Conservation (phyloP, 2,797 vertebrate species). For the Chiloscyllium punctatum region DNA sequence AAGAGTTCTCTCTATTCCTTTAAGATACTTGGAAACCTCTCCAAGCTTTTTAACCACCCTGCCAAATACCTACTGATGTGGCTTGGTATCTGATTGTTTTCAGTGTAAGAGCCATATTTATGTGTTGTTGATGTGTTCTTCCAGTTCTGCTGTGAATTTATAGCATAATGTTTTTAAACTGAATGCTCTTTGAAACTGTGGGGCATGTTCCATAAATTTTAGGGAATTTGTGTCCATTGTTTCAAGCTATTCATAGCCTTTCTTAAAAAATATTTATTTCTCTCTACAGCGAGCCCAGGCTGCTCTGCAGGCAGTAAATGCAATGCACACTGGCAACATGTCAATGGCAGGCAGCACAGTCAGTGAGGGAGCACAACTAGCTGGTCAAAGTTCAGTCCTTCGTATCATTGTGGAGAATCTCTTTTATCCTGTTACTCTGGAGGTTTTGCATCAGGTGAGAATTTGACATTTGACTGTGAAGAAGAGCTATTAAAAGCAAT, state of each 20-base stretch:
- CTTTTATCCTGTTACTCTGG: slow-evolving; percentile 67
- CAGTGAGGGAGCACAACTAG: slow-evolving; percentile 49
- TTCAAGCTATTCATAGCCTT: not conserved
- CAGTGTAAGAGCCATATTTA: not conserved
- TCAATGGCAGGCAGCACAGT: slow-evolving; percentile 45
- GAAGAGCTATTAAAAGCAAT: not conserved
- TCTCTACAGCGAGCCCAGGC: slow-evolving; percentile 59
- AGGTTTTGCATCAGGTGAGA: slow-evolving; percentile 71
- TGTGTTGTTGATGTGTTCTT: not conserved
- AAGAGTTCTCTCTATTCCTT: not conserved
- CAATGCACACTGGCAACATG: slow-evolving; percentile 53
- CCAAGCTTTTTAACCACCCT: not conserved
- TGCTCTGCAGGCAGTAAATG: slow-evolving; percentile 57
- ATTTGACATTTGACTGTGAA: not conserved
- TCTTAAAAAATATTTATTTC: slow-evolving; percentile 33
- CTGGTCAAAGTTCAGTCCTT: slow-evolving; percentile 62
- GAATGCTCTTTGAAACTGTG: not conserved
- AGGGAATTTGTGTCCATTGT: not conserved
- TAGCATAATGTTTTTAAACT: not conserved
- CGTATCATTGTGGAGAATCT: slow-evolving; percentile 71
- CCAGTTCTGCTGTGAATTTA: not conserved
- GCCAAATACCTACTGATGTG: not conserved
- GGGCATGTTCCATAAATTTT: not conserved
- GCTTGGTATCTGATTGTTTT: not conserved
- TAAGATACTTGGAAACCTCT: not conserved